phyloP scores from a whole-genome alignment of 2,797 vertebrate genomes.

The Bovichtus diacanthus region DNA sequence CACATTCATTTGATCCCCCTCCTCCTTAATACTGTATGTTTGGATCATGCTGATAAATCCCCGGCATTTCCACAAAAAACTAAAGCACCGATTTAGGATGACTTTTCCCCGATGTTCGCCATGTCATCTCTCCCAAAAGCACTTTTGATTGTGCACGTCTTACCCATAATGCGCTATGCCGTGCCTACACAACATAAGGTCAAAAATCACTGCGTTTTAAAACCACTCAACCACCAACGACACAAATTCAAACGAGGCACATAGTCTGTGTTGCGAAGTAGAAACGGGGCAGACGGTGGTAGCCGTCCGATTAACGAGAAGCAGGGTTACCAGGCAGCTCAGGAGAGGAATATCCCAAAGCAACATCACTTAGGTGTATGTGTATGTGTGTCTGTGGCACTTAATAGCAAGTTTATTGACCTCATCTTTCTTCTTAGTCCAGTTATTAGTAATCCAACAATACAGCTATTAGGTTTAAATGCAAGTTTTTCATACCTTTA shows the following conservation, averaged over 20 bases:
- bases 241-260: neutral
- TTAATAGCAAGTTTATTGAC: neutral
- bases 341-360: conserved; percentile 32
- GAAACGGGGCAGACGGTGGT: conserved; percentile 78
- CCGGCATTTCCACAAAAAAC: conserved; percentile 59
- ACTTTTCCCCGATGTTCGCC: conserved; percentile 32
- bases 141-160: conserved; percentile 41
- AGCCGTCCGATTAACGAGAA: conserved; percentile 80
- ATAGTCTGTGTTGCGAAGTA: conserved; percentile 63
- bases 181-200: conserved; percentile 20
- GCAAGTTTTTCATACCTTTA: conserved; percentile 1
- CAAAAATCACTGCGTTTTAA: neutral
- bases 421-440: neutral
- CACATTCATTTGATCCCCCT: conserved; percentile 55
- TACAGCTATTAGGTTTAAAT: neutral
- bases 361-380: conserved; percentile 8
- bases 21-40: conserved; percentile 63
- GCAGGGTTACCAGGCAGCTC: conserved; percentile 56
- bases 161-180: conserved; percentile 27
- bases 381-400: neutral
- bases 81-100: conserved; percentile 50
- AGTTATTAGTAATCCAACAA: neutral
- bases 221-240: neutral
- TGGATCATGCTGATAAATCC: conserved; percentile 74
- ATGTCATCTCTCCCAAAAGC: conserved; percentile 24